These are phyloP conservation scores for Lipotes vexillifer DNA, from an alignment of 2,113 vertebrate genomes.

Conservation along the genomic window DNA sequence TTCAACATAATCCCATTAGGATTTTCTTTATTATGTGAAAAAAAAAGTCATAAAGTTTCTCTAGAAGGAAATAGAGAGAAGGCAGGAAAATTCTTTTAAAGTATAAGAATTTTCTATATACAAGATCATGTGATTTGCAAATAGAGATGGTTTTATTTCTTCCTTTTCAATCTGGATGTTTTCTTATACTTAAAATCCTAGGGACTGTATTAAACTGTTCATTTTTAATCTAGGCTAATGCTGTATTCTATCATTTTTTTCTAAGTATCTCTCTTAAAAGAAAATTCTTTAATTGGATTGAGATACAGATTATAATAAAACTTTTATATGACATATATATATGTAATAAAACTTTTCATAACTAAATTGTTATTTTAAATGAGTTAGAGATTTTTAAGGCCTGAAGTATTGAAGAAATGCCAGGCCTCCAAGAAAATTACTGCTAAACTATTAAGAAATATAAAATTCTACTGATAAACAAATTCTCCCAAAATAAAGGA, in stretches of 20 bases:
- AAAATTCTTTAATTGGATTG: neutral
- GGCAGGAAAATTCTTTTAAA: neutral
- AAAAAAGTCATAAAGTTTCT: neutral
- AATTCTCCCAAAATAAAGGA: no score
- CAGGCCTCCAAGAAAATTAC: no score
- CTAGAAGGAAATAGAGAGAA: neutral
- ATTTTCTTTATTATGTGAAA: neutral
- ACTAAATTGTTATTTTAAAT: neutral
- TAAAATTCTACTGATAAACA: no score
- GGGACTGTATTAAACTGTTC: neutral
- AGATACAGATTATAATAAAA: neutral
- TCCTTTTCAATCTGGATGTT: neutral
- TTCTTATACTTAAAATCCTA: neutral
- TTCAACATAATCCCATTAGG: neutral
- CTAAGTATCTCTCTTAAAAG: neutral
- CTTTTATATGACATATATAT: neutral
- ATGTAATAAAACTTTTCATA: neutral
- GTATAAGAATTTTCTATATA: neutral
- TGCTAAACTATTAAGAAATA: no score
- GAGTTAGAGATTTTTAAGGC: no score
- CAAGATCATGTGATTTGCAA: neutral
- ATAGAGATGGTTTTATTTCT: no score
- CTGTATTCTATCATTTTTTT: neutral
- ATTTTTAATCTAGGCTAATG: neutral
- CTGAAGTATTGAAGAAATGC: no score